A percentile compares a stretch with the other conserved stretches of the same genome.
Evolutionary conservation across 2,113 vertebrate species (phyloP).

Genomic region (Grammomys surdaster): DNA sequence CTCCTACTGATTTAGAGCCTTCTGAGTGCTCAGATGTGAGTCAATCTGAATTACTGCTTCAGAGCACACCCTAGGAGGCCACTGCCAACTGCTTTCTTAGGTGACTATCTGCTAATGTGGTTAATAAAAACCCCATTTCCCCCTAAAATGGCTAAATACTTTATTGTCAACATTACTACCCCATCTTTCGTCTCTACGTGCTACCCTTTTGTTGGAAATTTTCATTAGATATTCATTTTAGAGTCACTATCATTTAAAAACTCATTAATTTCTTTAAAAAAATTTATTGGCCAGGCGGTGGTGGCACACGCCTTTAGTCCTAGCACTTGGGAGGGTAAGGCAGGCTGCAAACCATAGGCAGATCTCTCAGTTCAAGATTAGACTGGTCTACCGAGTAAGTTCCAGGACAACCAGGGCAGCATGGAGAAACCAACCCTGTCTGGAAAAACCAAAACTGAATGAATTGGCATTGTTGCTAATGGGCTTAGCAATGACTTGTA

Average conservation of each 20-base stretch:
- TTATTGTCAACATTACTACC: slow-evolving; percentile 39
- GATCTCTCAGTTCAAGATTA: neutral
- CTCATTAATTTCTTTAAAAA: slow-evolving; percentile 27
- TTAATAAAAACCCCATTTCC: neutral
- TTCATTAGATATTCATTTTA: slow-evolving; percentile 48
- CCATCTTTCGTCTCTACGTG: neutral
- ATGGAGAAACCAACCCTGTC: neutral
- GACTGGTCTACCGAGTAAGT: neutral
- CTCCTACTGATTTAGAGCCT: slow-evolving; percentile 55
- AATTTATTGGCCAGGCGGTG: neutral
- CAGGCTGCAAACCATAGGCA: neutral
- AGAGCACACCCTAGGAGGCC: neutral
- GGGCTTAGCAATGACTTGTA: neutral
- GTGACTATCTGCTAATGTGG: slow-evolving; percentile 19
- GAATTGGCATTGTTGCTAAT: neutral
- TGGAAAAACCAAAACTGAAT: neutral
- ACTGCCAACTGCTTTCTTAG: neutral
- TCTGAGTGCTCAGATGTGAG: slow-evolving; percentile 4
- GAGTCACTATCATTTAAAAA: neutral
- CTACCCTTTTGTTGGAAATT: slow-evolving; percentile 40
- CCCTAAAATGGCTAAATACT: slow-evolving; percentile 21
- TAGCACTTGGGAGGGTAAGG: neutral
- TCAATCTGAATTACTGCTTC: slow-evolving; percentile 53
- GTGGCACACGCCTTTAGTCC: neutral
- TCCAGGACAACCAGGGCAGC: neutral